phyloP scores from a whole-genome alignment of 2,113 vertebrate genomes.

The Poecile atricapillus region DNA sequence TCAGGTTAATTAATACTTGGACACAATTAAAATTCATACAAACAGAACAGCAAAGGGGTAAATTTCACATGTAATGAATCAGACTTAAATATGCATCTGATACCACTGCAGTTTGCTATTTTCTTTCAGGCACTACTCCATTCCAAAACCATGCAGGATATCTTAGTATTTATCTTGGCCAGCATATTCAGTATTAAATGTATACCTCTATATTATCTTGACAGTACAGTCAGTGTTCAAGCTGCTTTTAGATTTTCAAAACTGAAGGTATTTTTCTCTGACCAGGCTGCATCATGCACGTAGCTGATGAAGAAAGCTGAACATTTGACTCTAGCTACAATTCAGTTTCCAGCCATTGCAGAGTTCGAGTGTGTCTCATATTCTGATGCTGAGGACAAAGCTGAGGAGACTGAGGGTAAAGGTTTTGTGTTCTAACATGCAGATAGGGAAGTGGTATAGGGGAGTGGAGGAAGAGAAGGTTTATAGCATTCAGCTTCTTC shows the following conservation, averaged over 20 bases:
- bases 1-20: not conserved
- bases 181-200: not conserved
- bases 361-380: not conserved
- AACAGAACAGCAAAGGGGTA: not conserved
- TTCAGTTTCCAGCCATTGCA: not conserved
- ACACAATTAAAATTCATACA: not conserved
- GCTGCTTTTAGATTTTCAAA: not conserved
- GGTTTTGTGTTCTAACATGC: not conserved
- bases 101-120: not conserved
- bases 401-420: not conserved
- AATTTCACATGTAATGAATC: not conserved
- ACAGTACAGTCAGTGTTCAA: not conserved
- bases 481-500: not conserved
- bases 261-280: not conserved
- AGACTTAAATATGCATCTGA: not conserved
- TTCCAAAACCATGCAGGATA: not conserved
- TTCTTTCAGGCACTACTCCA: not conserved
- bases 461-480: not conserved
- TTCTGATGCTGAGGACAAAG: not conserved
- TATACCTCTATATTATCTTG: not conserved
- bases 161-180: not conserved
- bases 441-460: not conserved
- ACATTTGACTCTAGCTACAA: not conserved
- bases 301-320: not conserved
- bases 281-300: rapidly evolving